Base-by-base conservation (phyloP, 2,888 invertebrate genomes). In the Carabus problematicus region DNA sequence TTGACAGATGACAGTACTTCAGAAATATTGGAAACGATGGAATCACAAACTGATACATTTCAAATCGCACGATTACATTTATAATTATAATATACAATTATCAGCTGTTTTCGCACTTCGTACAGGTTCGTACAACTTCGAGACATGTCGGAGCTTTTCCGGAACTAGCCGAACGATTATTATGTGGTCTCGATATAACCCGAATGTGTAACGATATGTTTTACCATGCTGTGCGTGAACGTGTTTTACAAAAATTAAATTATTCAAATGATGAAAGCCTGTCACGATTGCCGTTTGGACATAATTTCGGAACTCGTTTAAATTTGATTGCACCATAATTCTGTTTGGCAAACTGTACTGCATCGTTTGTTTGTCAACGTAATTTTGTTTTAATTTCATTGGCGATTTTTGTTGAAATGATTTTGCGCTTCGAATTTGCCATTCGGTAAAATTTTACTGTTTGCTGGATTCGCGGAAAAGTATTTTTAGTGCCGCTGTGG, bases 281-380 rank as follows among this genome's bases (percentile, higher is more conserved):
- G 69, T 69, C 61, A 62, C 47, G 62, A 40, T 69, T 69, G 19
- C 62, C 49, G 55, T 61, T 69, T 56, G 62, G 69, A 69, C 69
- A 69, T 69, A 69, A 69, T 69, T 69, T 62, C 62, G 62, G 40
- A 69, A 69, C 69, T 69, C 62, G 69, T 69, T 69, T 69, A 69
- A 69, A 69, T 62, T 69, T 55, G 54, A 69, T 62, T 62, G 69
- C 62, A 45, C 59, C 42, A 67, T 67, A 67, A 67, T 67, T 67
- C 67, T 67, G 67, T 67, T 67, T 67, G 67, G 60, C 41, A 59
- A 67, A 67, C 56, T 64, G 67, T 59, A 67, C 54, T 40, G 8
- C 14, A 19, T 39, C 59, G 49, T 59, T 60, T 67, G 67, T 67
- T 67, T 67, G 67, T 60, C 42, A 42, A 52, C 59, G 67, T 67